These are phyloP conservation scores for Bubo bubo DNA, from an alignment of 2,113 vertebrate genomes.

Conservation along the genomic window DNA sequence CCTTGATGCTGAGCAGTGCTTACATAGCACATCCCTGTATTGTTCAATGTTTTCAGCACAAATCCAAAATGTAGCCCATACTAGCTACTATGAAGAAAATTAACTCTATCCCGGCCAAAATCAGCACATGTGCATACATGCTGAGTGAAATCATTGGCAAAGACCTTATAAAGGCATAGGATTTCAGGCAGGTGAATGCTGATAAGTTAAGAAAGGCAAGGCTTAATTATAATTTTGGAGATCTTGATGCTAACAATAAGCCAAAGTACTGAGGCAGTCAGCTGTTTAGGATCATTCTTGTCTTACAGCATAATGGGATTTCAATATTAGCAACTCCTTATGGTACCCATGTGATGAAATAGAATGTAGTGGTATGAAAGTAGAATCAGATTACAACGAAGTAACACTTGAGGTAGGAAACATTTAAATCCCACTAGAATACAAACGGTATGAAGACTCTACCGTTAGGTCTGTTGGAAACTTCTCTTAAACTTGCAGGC, in stretches of 20 bases:
- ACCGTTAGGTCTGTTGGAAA: neutral
- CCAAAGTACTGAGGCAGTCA: neutral
- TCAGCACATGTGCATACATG: too few species aligned
- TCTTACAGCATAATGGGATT: neutral
- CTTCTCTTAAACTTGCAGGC: neutral
- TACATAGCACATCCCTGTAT: too few species aligned
- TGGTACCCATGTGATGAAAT: neutral
- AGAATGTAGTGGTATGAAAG: neutral
- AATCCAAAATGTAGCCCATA: too few species aligned
- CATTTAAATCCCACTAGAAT: neutral
- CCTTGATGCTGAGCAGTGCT: too few species aligned
- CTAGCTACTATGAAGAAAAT: too few species aligned
- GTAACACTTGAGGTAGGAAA: neutral
- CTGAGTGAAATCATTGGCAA: neutral
- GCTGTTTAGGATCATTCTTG: neutral
- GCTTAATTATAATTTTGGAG: neutral
- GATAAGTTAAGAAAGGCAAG: neutral
- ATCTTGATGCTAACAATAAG: accelerated
- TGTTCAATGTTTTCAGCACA: too few species aligned
- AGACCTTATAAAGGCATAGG: neutral
- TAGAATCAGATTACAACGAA: neutral
- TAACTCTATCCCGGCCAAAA: too few species aligned
- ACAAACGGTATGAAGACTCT: neutral
- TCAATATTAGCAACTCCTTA: neutral
- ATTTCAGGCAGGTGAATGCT: neutral